A percentile compares a stretch with the other conserved stretches of the same genome.
Evolutionary conservation across 2,113 vertebrate species (phyloP).

Genomic region (Oophaga pumilio): DNA sequence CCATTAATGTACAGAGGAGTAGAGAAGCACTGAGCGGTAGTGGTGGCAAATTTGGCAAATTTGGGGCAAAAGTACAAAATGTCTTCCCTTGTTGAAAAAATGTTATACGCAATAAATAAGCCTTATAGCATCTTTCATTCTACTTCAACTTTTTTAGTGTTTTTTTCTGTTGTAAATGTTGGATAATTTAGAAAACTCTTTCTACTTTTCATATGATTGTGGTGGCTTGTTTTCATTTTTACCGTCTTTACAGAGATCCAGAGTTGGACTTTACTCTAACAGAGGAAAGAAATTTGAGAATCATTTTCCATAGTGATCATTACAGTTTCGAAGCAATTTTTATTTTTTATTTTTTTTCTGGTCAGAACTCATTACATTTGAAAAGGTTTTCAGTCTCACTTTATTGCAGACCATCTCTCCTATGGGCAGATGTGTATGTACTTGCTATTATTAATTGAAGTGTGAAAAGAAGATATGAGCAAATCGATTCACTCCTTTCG

Average conservation of each 20-base stretch:
- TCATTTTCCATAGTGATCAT: neutral
- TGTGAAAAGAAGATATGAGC: conserved; percentile 25
- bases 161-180: no score
- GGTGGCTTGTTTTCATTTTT: neutral
- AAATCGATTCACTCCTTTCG: neutral
- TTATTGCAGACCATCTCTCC: neutral
- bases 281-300: no score
- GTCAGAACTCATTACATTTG: neutral
- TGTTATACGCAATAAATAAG: no score
- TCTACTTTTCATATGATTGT: neutral
- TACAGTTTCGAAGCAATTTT: neutral
- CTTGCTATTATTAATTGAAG: conserved; percentile 15
- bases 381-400: neutral
- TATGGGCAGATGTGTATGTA: neutral
- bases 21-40: no score
- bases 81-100: no score
- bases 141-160: no score
- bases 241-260: neutral
- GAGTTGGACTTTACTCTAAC: neutral
- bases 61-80: no score
- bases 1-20: no score
- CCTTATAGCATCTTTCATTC: no score
- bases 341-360: neutral
- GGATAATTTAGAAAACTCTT: no score
- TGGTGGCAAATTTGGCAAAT: no score